These are phyloP conservation scores for Muntiacus muntjak DNA, from an alignment of 2,113 vertebrate genomes.

Conservation along the genomic window DNA sequence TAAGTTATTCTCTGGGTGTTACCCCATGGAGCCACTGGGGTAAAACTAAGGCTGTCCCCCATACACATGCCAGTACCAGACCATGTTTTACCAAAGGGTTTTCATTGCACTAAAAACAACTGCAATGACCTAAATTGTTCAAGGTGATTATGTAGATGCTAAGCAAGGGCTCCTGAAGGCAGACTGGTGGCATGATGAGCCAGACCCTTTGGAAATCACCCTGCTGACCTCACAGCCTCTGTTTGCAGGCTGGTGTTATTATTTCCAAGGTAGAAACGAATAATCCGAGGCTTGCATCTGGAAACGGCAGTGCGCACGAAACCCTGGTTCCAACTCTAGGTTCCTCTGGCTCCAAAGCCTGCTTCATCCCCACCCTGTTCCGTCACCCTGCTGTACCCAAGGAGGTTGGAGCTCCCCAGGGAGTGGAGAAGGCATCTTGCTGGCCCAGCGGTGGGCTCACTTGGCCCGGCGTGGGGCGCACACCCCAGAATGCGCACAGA, in stretches of 20 bases:
- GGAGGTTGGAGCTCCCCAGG: neutral
- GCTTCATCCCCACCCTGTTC: neutral
- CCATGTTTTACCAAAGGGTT: neutral
- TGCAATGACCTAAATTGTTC: neutral
- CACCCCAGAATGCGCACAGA: neutral
- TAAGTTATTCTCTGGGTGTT: neutral
- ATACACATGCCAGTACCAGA: neutral
- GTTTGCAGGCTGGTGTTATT: neutral
- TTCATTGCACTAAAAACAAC: neutral
- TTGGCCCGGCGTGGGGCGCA: rapidly evolving
- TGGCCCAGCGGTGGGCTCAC: neutral
- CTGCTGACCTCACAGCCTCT: neutral
- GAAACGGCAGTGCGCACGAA: neutral
- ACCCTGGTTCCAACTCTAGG: neutral
- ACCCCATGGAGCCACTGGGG: too few species aligned
- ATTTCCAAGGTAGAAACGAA: neutral
- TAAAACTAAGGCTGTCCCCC: neutral
- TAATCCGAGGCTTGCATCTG: neutral
- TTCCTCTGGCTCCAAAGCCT: neutral
- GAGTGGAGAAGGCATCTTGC: neutral
- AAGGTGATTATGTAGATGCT: neutral
- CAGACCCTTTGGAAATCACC: neutral
- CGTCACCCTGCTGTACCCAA: neutral
- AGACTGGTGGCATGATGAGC: too few species aligned
- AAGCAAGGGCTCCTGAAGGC: neutral